Evolutionary conservation across 2,797 vertebrate species (phyloP).

Genomic region (Emys orbicularis): DNA sequence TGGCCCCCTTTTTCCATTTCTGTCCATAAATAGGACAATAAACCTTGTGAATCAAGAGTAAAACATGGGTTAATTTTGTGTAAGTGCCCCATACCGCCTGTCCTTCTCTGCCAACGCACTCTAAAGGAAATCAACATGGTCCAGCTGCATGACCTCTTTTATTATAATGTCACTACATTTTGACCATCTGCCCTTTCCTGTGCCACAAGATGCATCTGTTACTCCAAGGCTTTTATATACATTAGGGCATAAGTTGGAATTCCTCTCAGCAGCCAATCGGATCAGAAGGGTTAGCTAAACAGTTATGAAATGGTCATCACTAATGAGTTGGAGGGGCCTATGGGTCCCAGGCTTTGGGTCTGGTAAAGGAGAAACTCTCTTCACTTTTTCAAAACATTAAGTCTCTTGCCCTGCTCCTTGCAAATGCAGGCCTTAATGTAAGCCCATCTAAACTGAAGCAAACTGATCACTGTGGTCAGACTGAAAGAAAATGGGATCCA

Average conservation of each 20-base stretch:
- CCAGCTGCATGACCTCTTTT: background rate
- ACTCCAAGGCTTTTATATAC: background rate
- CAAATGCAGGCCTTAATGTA: background rate
- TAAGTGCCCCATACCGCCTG: background rate
- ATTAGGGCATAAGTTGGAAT: background rate
- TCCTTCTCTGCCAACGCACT: background rate
- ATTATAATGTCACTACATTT: background rate
- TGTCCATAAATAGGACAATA: background rate
- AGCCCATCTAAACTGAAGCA: background rate
- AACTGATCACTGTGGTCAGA: background rate
- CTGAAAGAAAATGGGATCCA: background rate
- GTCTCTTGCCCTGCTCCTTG: background rate
- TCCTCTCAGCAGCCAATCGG: background rate
- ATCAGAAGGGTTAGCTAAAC: background rate
- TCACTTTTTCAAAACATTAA: background rate
- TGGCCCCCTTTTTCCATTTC: background rate
- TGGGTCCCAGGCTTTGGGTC: background rate
- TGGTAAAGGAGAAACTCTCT: background rate
- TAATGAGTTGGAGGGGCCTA: background rate
- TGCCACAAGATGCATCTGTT: background rate
- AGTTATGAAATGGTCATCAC: background rate
- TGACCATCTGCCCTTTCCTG: background rate
- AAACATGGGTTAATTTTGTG: background rate
- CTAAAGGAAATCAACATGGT: background rate
- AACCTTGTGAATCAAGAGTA: background rate